Base-by-base conservation (phyloP, 1,140 invertebrate genomes). In the Camponotus vicinus region DNA sequence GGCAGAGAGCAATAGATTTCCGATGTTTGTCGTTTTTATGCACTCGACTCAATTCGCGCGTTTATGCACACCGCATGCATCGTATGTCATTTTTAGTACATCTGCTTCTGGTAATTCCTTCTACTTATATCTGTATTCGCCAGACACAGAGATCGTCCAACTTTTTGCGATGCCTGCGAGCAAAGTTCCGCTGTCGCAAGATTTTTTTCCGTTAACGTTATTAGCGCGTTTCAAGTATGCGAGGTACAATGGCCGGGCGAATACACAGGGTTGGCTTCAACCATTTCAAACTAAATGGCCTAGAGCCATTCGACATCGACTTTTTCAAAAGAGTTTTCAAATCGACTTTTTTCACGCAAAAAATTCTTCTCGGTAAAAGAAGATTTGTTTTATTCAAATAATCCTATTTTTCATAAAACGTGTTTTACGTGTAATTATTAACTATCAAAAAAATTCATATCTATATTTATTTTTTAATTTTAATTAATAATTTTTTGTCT, bases 131-230 rank as follows among this genome's bases (percentile, higher is more conserved):
- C 15, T 8, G 34, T 57, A 79, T 21, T 73, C 69, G 8, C 3
- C 55, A 37, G 32, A 61, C 18, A 34, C 27, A 49, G 27, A 18
- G 18, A 40, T 15, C 13, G 42, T 61, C 2, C 40, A n/a, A 75
- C 37, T 32, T 83, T 82, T 83, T 83, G 13, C 55, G 18, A 49
- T 2, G 21, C n/a, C 32, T 21, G 34, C 15, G 21, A 27, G 34
- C 64, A 57, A 71, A 73, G 70, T 21, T 61, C 55, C 55, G 18
- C 52, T 73, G 79, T 73, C 69, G 49, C n/a, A 21, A 11, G 37
- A 45, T 32, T 83, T 83, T 80, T 49, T 34, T n/a, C 37, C 55
- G 79, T 83, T 83, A 75, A 83, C 40, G 27, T 83, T 73, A 83
- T 73, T 83, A 83, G 69, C 57, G 40, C 69, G 55, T 73, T 82